Evolutionary conservation across 2,888 invertebrate genomes (phyloP).

Genomic region (Tortrix viridana): DNA sequence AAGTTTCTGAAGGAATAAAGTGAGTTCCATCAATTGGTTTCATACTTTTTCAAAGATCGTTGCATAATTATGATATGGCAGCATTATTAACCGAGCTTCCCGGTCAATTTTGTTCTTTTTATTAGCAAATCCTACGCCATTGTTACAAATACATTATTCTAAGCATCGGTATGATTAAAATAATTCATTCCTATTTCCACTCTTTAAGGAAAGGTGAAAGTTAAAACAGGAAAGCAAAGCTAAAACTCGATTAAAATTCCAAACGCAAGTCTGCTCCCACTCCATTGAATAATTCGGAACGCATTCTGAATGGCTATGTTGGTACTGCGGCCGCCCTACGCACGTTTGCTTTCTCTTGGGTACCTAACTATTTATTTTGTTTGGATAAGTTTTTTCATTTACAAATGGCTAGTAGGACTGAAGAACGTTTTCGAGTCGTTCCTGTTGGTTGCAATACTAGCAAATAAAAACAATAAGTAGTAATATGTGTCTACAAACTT

Average conservation of each 20-base stretch:
- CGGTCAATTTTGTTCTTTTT: background rate
- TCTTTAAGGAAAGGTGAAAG: constrained; percentile 42
- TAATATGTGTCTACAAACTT: no score
- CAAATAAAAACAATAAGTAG: no score
- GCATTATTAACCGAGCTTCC: background rate
- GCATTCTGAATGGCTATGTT: constrained; percentile 56
- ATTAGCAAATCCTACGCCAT: background rate
- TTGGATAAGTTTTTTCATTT: constrained; percentile 5
- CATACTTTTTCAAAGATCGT: no score
- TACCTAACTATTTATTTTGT: constrained; percentile 36
- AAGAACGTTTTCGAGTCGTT: no score
- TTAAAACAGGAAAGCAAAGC: constrained; percentile 55
- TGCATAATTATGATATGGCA: no score
- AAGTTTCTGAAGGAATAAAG: no score
- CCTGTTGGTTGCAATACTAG: no score
- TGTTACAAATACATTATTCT: constrained; percentile 1
- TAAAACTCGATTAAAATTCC: constrained; percentile 58
- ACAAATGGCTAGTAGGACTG: background rate
- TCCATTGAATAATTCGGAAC: constrained; percentile 64
- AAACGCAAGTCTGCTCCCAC: constrained; percentile 54
- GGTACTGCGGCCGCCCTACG: constrained; percentile 35
- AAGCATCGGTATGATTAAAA: constrained; percentile 12
- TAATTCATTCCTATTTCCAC: constrained; percentile 17
- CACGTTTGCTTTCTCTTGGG: constrained; percentile 54
- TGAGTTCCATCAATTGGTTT: no score